phyloP scores from a whole-genome alignment of 2,113 vertebrate genomes.

The Cyphomyrus plagiostoma region DNA sequence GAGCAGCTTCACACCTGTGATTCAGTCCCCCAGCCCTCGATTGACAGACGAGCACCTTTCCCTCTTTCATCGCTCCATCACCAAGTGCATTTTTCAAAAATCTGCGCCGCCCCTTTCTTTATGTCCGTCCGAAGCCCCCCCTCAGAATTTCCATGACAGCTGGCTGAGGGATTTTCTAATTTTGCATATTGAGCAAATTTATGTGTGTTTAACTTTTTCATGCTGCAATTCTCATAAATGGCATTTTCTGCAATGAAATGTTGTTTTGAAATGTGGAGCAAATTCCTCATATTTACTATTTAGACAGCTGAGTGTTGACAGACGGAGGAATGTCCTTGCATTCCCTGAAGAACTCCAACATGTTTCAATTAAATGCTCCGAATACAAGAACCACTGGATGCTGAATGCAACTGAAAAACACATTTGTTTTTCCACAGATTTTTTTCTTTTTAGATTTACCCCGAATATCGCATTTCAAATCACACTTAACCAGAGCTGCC shows the following conservation, averaged over 20 bases:
- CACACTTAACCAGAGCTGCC: not conserved
- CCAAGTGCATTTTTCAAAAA: not conserved
- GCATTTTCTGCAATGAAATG: not conserved
- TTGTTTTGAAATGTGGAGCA: not conserved
- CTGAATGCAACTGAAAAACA: not conserved
- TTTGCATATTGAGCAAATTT: not conserved
- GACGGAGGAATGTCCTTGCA: not conserved
- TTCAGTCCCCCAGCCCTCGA: slow-evolving; percentile 32
- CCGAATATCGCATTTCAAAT: not conserved
- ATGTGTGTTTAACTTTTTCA: not conserved
- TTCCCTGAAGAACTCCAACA: not conserved
- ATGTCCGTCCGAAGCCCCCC: not conserved
- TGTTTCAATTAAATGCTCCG: not conserved
- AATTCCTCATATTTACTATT: not conserved
- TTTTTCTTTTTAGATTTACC: not conserved
- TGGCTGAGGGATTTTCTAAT: not conserved
- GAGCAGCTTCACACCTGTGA: slow-evolving; percentile 63
- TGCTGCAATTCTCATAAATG: not conserved
- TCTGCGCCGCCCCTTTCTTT: not conserved
- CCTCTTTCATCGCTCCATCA: not conserved
- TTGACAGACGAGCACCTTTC: not conserved
- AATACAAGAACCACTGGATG: not conserved
- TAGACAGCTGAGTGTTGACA: not conserved
- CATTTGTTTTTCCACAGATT: not conserved
- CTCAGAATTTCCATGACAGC: not conserved